A percentile compares a stretch with the other conserved stretches of the same genome.
These are phyloP conservation scores for Folsomia manolachei DNA, from an alignment of 2,888 invertebrate genomes.

Conservation along the genomic window DNA sequence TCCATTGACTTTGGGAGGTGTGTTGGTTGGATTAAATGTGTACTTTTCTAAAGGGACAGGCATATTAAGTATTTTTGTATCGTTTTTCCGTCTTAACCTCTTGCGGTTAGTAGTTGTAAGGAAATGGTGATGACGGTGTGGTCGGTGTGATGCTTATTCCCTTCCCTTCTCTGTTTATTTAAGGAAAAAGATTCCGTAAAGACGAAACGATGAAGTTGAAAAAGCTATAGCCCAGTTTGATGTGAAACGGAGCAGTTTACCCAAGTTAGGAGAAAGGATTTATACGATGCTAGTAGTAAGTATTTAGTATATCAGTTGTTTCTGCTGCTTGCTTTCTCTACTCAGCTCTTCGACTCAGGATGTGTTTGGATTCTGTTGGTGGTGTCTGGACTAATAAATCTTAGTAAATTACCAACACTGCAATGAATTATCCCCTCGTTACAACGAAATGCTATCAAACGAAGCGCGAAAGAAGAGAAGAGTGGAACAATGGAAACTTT, in stretches of 20 bases:
- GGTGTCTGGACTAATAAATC: constrained; percentile 50
- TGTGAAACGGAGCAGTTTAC: constrained; percentile 7
- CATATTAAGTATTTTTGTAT: no score
- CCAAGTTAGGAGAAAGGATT: constrained; percentile 3
- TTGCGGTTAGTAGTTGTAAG: no score
- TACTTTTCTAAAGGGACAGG: no score
- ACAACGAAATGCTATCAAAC: constrained; percentile 48
- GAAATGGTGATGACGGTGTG: not conserved
- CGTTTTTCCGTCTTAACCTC: no score
- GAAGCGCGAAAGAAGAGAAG: constrained; percentile 23
- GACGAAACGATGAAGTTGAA: constrained; percentile 1
- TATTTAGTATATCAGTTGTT: no score
- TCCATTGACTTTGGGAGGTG: no score
- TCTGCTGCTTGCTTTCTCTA: constrained; percentile 10
- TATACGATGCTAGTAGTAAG: no score
- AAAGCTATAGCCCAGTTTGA: not conserved
- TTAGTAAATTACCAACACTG: constrained; percentile 50
- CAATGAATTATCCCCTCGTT: constrained; percentile 50
- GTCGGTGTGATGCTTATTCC: not conserved
- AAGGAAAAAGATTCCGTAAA: not conserved
- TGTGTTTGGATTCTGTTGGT: constrained; percentile 44
- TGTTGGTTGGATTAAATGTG: no score
- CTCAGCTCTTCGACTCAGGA: constrained; percentile 10
- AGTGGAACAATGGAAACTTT: constrained; percentile 25
- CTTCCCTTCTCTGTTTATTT: no score